Evolutionary conservation across 2,113 vertebrate genomes (phyloP).

Genomic region (Chauna torquata): DNA sequence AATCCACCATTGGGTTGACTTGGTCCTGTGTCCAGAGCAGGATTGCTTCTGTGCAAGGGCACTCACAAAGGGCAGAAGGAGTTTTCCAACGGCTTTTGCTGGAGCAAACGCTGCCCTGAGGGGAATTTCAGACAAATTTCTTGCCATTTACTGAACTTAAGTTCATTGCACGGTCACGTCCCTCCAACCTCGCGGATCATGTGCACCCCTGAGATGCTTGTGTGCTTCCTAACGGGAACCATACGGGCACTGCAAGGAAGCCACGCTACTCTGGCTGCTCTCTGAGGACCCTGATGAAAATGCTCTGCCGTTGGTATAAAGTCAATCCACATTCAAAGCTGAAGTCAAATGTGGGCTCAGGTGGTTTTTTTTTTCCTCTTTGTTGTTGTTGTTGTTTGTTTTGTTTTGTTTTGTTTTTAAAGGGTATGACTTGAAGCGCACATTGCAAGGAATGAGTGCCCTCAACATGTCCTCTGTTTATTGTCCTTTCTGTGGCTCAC

Average conservation of each 20-base stretch:
- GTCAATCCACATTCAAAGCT: background rate
- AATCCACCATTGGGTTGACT: background rate
- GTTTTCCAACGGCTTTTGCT: background rate
- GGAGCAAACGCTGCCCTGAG: background rate
- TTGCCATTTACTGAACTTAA: background rate
- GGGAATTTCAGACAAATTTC: background rate
- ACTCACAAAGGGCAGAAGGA: background rate
- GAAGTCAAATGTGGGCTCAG: background rate
- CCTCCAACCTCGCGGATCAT: accelerated
- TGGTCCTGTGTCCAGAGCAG: background rate
- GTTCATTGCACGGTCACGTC: accelerated
- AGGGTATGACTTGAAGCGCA: background rate
- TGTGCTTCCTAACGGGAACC: background rate
- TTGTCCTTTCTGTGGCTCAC: background rate
- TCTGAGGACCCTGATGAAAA: background rate
- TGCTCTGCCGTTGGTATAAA: too few relatives aligned
- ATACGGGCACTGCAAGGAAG: accelerated
- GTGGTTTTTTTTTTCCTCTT: too few relatives aligned
- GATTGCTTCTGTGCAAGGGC: background rate
- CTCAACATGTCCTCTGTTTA: background rate
- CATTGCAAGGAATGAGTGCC: background rate
- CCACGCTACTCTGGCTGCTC: accelerated
- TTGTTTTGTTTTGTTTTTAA: background rate
- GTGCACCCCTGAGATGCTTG: accelerated
- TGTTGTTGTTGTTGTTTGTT: too few relatives aligned